These are phyloP conservation scores for Andricus grossulariae DNA, from an alignment of 1,140 invertebrate genomes.

Conservation along the genomic window DNA sequence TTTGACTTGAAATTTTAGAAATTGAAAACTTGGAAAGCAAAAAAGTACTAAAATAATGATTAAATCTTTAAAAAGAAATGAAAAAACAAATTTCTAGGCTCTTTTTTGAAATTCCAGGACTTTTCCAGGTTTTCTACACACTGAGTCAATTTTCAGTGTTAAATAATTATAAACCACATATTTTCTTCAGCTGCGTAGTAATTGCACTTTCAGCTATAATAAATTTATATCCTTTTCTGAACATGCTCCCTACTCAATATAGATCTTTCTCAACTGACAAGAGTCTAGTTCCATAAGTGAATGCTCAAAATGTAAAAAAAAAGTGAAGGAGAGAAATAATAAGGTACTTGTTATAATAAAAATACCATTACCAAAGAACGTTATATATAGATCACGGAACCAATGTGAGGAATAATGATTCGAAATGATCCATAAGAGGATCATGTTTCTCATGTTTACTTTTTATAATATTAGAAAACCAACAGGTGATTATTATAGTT, in stretches of 20 bases:
- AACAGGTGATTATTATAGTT: too few relatives aligned
- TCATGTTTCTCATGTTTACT: too few relatives aligned
- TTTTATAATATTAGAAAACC: too few relatives aligned
- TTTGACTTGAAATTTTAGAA: too few relatives aligned
- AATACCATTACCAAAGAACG: neutral
- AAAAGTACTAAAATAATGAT: too few relatives aligned
- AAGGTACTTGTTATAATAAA: neutral
- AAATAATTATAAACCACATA: neutral
- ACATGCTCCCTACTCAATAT: neutral
- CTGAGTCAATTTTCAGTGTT: neutral
- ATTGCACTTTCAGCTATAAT: constrained; percentile 6
- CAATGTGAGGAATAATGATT: too few relatives aligned
- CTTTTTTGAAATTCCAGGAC: too few relatives aligned
- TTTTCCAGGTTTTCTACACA: neutral
- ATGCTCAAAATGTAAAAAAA: constrained; percentile 2
- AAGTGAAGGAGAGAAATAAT: neutral
- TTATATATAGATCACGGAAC: too few relatives aligned
- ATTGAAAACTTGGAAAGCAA: too few relatives aligned
- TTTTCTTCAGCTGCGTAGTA: neutral
- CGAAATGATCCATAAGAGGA: too few relatives aligned
- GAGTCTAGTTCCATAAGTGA: neutral
- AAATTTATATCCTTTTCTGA: constrained; percentile 6
- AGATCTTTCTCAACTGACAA: neutral
- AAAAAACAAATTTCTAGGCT: too few relatives aligned
- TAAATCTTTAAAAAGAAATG: too few relatives aligned